Conservation (phyloP, 1,140 invertebrate species). For the Drosophila athabasca region DNA sequence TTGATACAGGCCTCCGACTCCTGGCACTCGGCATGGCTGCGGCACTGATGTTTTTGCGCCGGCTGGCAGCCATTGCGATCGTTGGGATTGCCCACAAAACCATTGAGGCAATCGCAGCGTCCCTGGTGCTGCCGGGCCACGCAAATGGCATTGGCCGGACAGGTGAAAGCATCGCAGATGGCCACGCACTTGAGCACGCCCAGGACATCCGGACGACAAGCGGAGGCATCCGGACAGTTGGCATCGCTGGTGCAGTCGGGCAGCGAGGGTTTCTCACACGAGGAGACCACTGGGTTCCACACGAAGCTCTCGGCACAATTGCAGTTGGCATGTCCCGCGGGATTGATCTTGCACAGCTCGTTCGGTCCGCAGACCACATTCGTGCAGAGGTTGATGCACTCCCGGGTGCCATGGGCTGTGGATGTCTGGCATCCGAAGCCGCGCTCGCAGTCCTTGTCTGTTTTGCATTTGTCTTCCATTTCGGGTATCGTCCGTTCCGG, state of each 20-base stretch:
- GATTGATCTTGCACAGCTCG: slow-evolving; percentile 90
- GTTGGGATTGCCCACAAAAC: slow-evolving; percentile 93
- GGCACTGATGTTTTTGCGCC: slow-evolving; percentile 89
- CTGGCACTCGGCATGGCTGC: slow-evolving; percentile 91
- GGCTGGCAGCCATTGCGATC: slow-evolving; percentile 92
- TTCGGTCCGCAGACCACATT: slow-evolving; percentile 91
- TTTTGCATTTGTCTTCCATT: slow-evolving; percentile 86
- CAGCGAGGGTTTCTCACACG: slow-evolving; percentile 92
- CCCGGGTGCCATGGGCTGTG: slow-evolving; percentile 86
- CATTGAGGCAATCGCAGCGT: slow-evolving; percentile 91
- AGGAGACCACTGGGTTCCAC: slow-evolving; percentile 92
- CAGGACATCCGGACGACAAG: slow-evolving; percentile 91
- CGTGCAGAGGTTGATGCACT: slow-evolving; percentile 91
- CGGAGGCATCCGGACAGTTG: slow-evolving; percentile 88
- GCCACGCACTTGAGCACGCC: slow-evolving; percentile 92
- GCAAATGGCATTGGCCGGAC: slow-evolving; percentile 92
- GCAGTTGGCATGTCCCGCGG: slow-evolving; percentile 88
- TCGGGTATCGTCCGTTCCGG: slow-evolving; percentile 85
- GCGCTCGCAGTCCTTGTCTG: slow-evolving; percentile 88
- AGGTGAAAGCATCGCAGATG: slow-evolving; percentile 91
- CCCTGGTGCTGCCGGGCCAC: slow-evolving; percentile 89
- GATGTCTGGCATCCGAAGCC: slow-evolving; percentile 86
- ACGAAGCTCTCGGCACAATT: slow-evolving; percentile 90
- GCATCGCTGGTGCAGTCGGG: slow-evolving; percentile 90
- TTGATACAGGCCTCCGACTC: slow-evolving; percentile 90